phyloP scores from a whole-genome alignment of 2,113 vertebrate species.

The Brachyhypopomus occidentalis region DNA sequence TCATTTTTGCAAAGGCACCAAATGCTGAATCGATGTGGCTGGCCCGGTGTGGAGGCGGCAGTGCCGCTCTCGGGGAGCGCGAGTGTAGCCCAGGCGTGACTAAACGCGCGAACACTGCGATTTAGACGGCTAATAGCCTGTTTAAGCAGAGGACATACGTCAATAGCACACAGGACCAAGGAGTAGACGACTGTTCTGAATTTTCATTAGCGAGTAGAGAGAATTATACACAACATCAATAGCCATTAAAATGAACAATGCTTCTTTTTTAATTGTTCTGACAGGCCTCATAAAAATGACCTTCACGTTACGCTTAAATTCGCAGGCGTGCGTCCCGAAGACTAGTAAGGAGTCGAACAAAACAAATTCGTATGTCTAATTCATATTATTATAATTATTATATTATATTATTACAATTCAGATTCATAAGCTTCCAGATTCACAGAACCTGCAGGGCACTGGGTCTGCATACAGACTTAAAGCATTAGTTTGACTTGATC shows the following conservation, averaged over 20 bases:
- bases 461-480: too few relatives aligned
- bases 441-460: too few relatives aligned
- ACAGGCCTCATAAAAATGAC: background rate
- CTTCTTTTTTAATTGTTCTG: conserved; percentile 15
- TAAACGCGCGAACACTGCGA: conserved; percentile 52
- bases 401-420: too few relatives aligned
- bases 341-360: too few relatives aligned
- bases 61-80: too few relatives aligned
- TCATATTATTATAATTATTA: too few relatives aligned
- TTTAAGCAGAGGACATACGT: conserved; percentile 55
- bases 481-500: too few relatives aligned
- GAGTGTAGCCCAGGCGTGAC: conserved; percentile 53
- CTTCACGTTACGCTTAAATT: conserved; percentile 3
- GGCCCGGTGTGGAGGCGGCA: background rate
- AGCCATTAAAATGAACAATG: conserved; percentile 60
- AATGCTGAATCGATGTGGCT: background rate
- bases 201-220: conserved; percentile 59
- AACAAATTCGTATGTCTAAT: too few relatives aligned
- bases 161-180: conserved; percentile 55
- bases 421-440: too few relatives aligned
- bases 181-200: conserved; percentile 44
- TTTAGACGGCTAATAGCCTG: conserved; percentile 60
- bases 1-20: background rate
- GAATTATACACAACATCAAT: conserved; percentile 60
- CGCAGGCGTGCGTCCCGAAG: too few relatives aligned